Conservation (phyloP, 1,140 invertebrate species). For the Melitaea cinxia region DNA sequence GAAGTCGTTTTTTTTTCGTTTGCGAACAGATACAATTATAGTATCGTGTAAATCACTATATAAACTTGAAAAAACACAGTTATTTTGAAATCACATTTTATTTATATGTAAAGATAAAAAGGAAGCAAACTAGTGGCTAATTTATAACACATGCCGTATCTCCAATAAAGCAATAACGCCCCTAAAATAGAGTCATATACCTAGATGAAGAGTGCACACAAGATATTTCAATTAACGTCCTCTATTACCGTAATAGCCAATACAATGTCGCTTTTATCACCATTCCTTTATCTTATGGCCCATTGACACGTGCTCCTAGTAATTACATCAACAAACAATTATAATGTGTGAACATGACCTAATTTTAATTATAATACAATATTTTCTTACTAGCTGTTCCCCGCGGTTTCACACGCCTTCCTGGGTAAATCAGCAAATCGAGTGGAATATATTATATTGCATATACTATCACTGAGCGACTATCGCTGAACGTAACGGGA, state of each 20-base stretch:
- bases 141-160: not conserved
- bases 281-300: conserved; percentile 52
- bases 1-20: too few species aligned
- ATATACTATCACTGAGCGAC: too few species aligned
- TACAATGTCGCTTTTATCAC: conserved; percentile 50
- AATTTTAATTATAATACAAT: not conserved
- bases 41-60: too few species aligned
- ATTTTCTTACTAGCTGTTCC: too few species aligned
- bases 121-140: conserved; percentile 5
- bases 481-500: too few species aligned
- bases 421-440: too few species aligned
- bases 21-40: too few species aligned
- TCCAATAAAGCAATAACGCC: conserved; percentile 14
- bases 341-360: conserved; percentile 5
- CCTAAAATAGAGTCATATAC: conserved; percentile 11
- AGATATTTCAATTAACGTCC: conserved; percentile 46
- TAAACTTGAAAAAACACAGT: too few species aligned
- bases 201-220: conserved; percentile 15
- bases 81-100: not conserved
- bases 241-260: conserved; percentile 50
- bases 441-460: too few species aligned
- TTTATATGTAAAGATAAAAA: not conserved
- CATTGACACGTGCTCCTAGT: conserved; percentile 48
- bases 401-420: too few species aligned
- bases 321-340: conserved; percentile 32